Evolutionary conservation across 2,888 invertebrate species (phyloP), one percentile per base, ranked within the genome.

Genomic region (Lysandra bellargus): DNA sequence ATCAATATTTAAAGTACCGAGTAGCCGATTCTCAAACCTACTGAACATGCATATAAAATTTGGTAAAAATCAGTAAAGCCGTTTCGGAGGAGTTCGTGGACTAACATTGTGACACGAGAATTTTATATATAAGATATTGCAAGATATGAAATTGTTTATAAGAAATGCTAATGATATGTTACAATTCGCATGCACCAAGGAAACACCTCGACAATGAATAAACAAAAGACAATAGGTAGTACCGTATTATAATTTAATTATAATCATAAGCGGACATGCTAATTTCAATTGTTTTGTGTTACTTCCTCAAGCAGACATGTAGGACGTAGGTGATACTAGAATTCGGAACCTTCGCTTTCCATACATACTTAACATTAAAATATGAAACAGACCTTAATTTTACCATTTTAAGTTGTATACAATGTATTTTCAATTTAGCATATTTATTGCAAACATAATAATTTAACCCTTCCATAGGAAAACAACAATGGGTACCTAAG

Each of bases 221-320:
- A 33, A 69, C 33, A 14, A 33, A 69, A 33, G 14, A 69, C 69
- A 69, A 69, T 17, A 57, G 23, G 33, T 33, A 37, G 12, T 33
- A 17, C 69, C 33, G 33, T 69, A 69, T 69, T 69, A 69, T 69
- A 69, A 69, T 33, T 69, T 69, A 79, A 57, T 77, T 33, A 57
- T 73, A 30, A 49, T 49, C 1, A n/a, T 75, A 53, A 75, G 30
- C 12, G 30, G 6, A 53, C 9, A 53, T 75, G 75, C 53, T 23
- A 75, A 75, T 75, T 75, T 75, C 75, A 12, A 75, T 75, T 75
- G 75, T 75, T 49, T 75, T 17, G 5, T 30, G 9, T 12, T 44
- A 75, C 49, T 75, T 44, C 75, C 75, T 75, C 53, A 30, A 30
- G 30, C 30, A 69, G 69, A 69, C 69, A 64, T 64, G 23, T 61